Percentiles rank a stretch among this genome's conserved stretches.
phyloP scores from a whole-genome alignment of 2,797 vertebrate species.

The Leptoclinus maculatus region DNA sequence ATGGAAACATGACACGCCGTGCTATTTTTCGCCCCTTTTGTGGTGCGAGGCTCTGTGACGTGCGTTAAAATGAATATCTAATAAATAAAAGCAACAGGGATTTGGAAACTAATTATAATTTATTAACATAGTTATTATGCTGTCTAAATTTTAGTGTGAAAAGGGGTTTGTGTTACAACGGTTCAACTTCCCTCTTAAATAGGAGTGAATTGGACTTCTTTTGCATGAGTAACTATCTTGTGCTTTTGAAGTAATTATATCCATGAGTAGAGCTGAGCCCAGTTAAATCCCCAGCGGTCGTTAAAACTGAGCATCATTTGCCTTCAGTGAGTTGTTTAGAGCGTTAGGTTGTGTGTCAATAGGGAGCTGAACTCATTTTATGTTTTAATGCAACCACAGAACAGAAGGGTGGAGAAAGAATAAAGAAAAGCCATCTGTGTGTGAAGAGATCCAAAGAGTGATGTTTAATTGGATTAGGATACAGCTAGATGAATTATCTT shows the following conservation, averaged over 20 bases:
- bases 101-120: neutral
- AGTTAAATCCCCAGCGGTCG: neutral
- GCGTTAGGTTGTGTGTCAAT: neutral
- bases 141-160: neutral
- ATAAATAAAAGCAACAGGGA: neutral
- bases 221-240: neutral
- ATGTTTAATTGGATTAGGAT: neutral
- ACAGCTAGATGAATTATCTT: neutral
- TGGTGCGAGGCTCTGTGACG: neutral
- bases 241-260: constrained; percentile 7
- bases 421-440: constrained; percentile 16
- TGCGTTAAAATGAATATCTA: neutral
- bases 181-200: neutral
- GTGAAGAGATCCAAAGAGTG: neutral
- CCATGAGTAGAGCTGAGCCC: neutral
- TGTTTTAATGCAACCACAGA: neutral
- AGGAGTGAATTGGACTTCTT: neutral
- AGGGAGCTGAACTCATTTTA: neutral
- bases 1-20: neutral
- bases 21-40: neutral
- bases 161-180: neutral
- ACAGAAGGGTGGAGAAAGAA: constrained; percentile 1
- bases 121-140: neutral
- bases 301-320: constrained; percentile 14
- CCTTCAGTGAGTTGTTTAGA: neutral